Evolutionary conservation across 2,888 invertebrate species (phyloP).

Genomic region (Phyllotreta striolata): DNA sequence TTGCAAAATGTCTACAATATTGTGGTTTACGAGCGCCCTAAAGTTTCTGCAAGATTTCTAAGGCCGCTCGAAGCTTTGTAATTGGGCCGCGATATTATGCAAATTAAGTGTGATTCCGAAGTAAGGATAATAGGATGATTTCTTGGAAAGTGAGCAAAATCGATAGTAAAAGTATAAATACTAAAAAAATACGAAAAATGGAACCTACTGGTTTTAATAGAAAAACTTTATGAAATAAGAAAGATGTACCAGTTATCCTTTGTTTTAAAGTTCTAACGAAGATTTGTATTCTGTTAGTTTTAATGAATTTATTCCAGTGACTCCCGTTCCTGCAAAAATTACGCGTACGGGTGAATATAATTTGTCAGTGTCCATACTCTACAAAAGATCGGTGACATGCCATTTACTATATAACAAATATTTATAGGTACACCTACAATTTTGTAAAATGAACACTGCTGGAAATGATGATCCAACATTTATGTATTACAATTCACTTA

Average conservation of each 20-base stretch:
- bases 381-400: slow-evolving; percentile 31
- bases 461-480: slow-evolving; percentile 16
- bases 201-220: not conserved
- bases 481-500: slow-evolving; percentile 16
- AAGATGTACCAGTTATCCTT: slow-evolving; percentile 22
- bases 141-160: not conserved
- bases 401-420: slow-evolving; percentile 31
- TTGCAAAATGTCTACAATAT: too few relatives aligned
- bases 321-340: slow-evolving; percentile 18
- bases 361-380: slow-evolving; percentile 29
- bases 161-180: not conserved
- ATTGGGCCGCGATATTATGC: too few relatives aligned
- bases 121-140: not conserved
- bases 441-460: slow-evolving; percentile 23
- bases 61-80: too few relatives aligned
- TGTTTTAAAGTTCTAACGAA: slow-evolving; percentile 23
- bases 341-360: slow-evolving; percentile 27
- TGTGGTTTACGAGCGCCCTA: too few relatives aligned
- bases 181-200: not conserved
- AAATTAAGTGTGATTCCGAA: too few relatives aligned
- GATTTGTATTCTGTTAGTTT: slow-evolving; percentile 24
- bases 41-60: too few relatives aligned
- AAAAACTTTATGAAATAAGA: slow-evolving; percentile 22
- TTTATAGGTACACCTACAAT: slow-evolving; percentile 25
- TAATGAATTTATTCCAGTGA: slow-evolving; percentile 27